phyloP scores from a whole-genome alignment of 2,888 invertebrate species.

The Sminthurinus aureus region DNA sequence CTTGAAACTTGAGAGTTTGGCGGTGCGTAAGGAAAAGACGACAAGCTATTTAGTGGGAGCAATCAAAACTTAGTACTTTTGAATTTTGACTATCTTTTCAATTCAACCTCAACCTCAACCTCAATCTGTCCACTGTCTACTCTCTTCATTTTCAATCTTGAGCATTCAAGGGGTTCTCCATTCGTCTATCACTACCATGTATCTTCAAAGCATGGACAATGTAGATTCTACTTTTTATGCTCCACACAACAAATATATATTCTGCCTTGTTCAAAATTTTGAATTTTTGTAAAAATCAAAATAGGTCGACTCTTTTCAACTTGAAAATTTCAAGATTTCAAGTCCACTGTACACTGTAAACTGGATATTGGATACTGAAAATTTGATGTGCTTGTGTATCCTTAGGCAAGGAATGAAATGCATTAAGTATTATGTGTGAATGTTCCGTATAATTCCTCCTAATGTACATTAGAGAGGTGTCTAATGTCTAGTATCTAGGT shows the following conservation, averaged over 20 bases:
- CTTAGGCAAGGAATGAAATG: not conserved
- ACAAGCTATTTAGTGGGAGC: conserved; percentile 8
- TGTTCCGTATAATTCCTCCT: not conserved
- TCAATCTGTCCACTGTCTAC: too few species aligned
- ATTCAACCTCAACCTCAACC: not conserved
- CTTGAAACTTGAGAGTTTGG: too few species aligned
- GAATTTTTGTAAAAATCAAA: too few species aligned
- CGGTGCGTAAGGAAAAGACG: not conserved
- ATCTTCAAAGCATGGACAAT: not conserved
- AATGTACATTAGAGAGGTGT: too few species aligned
- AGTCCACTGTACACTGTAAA: too few species aligned
- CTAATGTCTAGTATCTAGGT: not conserved
- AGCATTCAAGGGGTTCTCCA: conserved; percentile 2
- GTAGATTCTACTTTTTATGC: too few species aligned
- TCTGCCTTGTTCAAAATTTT: too few species aligned
- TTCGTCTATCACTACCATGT: not conserved
- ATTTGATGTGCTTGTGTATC: too few species aligned
- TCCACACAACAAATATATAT: too few species aligned
- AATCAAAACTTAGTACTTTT: conserved; percentile 13
- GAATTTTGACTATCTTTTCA: conserved; percentile 16
- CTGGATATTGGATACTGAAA: too few species aligned
- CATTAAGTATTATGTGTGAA: not conserved
- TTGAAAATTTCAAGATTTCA: too few species aligned
- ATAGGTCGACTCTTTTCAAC: too few species aligned
- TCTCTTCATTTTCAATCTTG: not conserved